phyloP scores from a whole-genome alignment of 2,113 vertebrate genomes.

The Rhineura floridana region DNA sequence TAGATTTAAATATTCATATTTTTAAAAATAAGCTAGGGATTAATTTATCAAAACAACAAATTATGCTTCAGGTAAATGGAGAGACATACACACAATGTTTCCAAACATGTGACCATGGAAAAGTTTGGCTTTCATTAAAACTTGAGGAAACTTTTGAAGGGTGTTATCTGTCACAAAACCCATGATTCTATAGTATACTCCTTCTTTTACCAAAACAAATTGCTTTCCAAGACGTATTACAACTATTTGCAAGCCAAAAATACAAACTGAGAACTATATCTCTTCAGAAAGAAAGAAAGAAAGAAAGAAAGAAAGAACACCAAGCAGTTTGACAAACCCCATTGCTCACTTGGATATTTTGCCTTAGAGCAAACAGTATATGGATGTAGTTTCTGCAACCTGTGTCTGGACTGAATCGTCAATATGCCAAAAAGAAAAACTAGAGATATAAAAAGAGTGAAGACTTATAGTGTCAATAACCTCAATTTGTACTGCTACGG shows the following conservation, averaged over 20 bases:
- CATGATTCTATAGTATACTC: not conserved
- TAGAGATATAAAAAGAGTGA: conserved; percentile 41
- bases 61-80: not conserved
- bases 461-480: conserved; percentile 49
- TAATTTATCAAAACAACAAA: not conserved
- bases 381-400: conserved; percentile 44
- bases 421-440: conserved; percentile 49
- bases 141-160: no score
- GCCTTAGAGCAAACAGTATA: conserved; percentile 26
- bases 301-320: not conserved
- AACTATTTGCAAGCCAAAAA: conserved; percentile 55
- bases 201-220: not conserved
- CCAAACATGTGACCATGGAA: not conserved
- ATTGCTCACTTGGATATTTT: conserved; percentile 9
- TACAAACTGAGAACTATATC: conserved; percentile 52
- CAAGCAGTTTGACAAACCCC: conserved; percentile 21
- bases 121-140: not conserved
- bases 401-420: conserved; percentile 38
- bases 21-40: not conserved
- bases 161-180: conserved; percentile 44
- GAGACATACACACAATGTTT: not conserved
- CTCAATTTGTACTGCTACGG: conserved; percentile 44
- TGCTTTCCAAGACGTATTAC: conserved; percentile 51
- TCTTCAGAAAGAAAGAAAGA: not conserved
- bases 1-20: not conserved